Conservation (phyloP, 1,140 invertebrate species). For the Trichoplusia ni region DNA sequence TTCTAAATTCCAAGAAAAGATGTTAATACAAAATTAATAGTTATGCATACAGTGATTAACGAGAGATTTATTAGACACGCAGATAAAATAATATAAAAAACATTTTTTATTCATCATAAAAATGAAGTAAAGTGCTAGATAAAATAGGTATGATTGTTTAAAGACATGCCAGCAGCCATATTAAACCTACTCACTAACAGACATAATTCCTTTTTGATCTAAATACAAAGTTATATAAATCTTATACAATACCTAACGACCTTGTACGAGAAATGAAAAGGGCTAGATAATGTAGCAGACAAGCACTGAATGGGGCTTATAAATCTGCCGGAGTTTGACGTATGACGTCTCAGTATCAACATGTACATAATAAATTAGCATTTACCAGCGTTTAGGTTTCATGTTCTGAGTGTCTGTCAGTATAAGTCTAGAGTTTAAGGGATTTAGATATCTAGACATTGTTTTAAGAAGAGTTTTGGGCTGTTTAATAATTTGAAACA, state of each 20-base stretch:
- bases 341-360: background rate
- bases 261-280: background rate
- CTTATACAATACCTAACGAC: background rate
- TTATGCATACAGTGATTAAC: background rate
- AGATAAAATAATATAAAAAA: too few relatives aligned
- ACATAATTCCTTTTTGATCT: too few relatives aligned
- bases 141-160: too few relatives aligned
- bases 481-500: too few relatives aligned
- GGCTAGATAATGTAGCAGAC: background rate
- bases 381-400: background rate
- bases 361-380: background rate
- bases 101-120: too few relatives aligned
- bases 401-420: background rate
- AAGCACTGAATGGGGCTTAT: background rate
- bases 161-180: too few relatives aligned
- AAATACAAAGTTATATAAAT: background rate
- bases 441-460: background rate
- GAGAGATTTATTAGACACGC: too few relatives aligned
- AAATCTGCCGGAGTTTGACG: background rate
- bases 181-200: too few relatives aligned
- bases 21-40: too few relatives aligned
- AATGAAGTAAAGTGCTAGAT: too few relatives aligned
- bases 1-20: too few relatives aligned
- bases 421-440: background rate
- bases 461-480: too few relatives aligned